Conservation (phyloP, 2,113 vertebrate genomes). For the Telmatochromis sp. region DNA sequence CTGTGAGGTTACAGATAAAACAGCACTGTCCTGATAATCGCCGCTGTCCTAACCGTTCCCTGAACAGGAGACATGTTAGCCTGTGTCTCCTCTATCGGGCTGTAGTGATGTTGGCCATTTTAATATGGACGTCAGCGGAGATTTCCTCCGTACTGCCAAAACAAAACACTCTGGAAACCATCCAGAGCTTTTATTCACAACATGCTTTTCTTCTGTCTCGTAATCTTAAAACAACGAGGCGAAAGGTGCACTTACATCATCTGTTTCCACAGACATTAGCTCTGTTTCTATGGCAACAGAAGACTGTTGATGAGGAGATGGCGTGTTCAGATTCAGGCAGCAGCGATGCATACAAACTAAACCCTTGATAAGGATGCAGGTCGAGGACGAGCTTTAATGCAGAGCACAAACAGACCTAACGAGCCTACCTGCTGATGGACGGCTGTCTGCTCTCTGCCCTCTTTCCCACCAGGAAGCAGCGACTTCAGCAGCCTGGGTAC, state of each 20-base stretch:
- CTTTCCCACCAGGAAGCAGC: slow-evolving; percentile 80
- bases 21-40: not conserved
- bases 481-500: slow-evolving; percentile 91
- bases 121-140: not conserved
- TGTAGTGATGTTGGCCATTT: not conserved
- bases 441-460: slow-evolving; percentile 73
- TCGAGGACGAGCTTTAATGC: not conserved
- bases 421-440: slow-evolving; percentile 77
- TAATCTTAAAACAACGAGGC: not conserved
- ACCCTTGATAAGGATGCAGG: not conserved
- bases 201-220: not conserved
- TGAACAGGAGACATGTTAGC: not conserved
- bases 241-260: not conserved
- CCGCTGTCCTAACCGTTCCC: not conserved
- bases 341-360: not conserved
- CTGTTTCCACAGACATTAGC: slow-evolving; percentile 1
- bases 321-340: slow-evolving; percentile 7
- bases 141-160: not conserved
- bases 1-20: not conserved
- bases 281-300: slow-evolving; percentile 39
- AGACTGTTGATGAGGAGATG: not conserved
- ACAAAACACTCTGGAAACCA: not conserved
- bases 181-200: not conserved
- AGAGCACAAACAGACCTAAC: not conserved
- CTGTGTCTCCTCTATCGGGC: not conserved